phyloP scores from a whole-genome alignment of 2,797 vertebrate species.

The Sebastiscus albofasciatus region DNA sequence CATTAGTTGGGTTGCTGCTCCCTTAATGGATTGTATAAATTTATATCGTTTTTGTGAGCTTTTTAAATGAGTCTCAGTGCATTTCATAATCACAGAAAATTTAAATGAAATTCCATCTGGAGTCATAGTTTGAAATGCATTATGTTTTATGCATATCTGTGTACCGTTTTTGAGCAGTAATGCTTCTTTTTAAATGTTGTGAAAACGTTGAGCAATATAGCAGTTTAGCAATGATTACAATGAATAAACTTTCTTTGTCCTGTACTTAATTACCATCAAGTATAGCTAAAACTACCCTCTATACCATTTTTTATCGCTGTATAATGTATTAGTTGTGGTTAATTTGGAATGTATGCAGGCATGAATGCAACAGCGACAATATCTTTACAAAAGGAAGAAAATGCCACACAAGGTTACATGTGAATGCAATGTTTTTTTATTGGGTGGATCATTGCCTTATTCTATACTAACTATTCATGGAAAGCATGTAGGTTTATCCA shows the following conservation, averaged over 20 bases:
- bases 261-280: background rate
- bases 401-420: background rate
- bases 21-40: slow-evolving; percentile 16
- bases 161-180: background rate
- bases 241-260: background rate
- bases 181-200: slow-evolving; percentile 11
- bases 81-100: slow-evolving; percentile 17
- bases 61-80: slow-evolving; percentile 6
- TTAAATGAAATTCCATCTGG: background rate
- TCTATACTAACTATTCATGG: background rate
- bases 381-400: background rate
- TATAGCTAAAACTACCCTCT: background rate
- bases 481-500: background rate
- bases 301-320: background rate
- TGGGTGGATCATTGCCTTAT: background rate
- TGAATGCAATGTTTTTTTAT: background rate
- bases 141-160: background rate
- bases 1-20: background rate
- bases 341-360: background rate
- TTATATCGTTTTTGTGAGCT: slow-evolving; percentile 3
- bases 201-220: background rate
- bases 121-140: slow-evolving; percentile 14
- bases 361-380: too few relatives aligned
- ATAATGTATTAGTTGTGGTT: background rate
- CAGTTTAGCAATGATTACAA: background rate